phyloP scores from a whole-genome alignment of 2,888 invertebrate species.

The Ligdia adustata region DNA sequence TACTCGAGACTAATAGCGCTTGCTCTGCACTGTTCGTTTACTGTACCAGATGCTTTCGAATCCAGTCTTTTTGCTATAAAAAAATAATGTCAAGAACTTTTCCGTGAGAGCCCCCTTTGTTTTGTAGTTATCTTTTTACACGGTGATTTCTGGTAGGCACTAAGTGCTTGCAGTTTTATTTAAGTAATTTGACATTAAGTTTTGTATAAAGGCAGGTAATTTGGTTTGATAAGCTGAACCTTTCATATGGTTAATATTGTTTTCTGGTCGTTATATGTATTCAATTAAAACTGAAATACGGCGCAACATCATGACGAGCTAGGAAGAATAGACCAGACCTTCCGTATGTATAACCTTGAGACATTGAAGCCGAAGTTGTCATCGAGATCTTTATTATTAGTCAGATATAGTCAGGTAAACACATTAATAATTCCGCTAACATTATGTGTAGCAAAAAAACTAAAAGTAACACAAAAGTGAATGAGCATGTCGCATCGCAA shows the following conservation, averaged over 20 bases:
- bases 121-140: conserved; percentile 1
- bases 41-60: conserved; percentile 32
- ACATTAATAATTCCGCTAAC: conserved; percentile 21
- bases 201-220: too few species aligned
- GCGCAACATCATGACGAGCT: conserved; percentile 15
- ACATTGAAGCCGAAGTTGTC: conserved; percentile 39
- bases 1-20: conserved; percentile 50
- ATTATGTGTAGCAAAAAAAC: conserved; percentile 29
- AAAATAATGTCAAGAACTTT: conserved; percentile 28
- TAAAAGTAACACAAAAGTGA: too few species aligned
- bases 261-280: too few species aligned
- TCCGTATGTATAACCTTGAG: conserved; percentile 58
- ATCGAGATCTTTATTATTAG: conserved; percentile 23
- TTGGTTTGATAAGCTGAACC: too few species aligned
- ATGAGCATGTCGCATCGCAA: too few species aligned
- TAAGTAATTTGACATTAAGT: neutral
- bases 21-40: conserved; percentile 34
- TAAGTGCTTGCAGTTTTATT: too few species aligned
- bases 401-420: conserved; percentile 18
- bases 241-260: too few species aligned
- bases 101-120: conserved; percentile 11
- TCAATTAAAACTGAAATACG: conserved; percentile 30
- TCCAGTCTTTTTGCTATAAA: conserved; percentile 28
- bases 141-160: neutral
- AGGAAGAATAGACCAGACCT: conserved; percentile 43